Percentiles rank a stretch among this genome's conserved stretches.
Evolutionary conservation across 2,797 vertebrate species (phyloP).

Genomic region (Sebastes dallii): DNA sequence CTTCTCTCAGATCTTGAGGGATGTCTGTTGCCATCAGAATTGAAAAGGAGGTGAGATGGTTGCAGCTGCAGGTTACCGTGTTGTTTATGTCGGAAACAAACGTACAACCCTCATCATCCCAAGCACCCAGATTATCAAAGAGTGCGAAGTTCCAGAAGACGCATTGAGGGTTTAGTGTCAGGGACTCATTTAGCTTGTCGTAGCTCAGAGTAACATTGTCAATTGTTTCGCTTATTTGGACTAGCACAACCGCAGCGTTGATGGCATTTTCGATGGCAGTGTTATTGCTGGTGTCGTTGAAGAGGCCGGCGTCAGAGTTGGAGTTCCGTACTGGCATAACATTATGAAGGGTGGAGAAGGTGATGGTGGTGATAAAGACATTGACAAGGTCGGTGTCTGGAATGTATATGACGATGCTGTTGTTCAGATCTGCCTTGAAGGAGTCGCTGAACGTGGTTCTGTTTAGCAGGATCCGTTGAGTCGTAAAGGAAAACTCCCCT

Average conservation of each 20-base stretch:
- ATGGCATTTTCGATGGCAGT: conserved; percentile 42
- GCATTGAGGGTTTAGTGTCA: conserved; percentile 74
- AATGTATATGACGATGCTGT: conserved; percentile 75
- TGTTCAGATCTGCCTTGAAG: conserved; percentile 57
- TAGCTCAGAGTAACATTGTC: conserved; percentile 81
- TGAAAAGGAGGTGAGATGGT: conserved; percentile 91
- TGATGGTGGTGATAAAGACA: conserved; percentile 80
- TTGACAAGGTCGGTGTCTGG: neutral
- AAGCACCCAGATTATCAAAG: conserved; percentile 58
- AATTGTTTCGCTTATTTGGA: conserved; percentile 69
- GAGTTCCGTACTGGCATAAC: conserved; percentile 72
- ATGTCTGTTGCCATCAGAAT: conserved; percentile 87
- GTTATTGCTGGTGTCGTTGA: neutral
- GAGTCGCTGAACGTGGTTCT: conserved; percentile 48
- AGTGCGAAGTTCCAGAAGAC: conserved; percentile 91
- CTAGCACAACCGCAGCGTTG: conserved; percentile 83
- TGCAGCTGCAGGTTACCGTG: conserved; percentile 66
- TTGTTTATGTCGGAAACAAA: conserved; percentile 8
- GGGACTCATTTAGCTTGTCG: conserved; percentile 55
- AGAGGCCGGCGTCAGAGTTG: neutral
- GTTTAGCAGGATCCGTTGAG: conserved; percentile 68
- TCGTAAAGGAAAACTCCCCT: conserved; percentile 38
- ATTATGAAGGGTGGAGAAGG: conserved; percentile 78
- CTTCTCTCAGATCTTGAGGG: neutral
- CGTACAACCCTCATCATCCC: conserved; percentile 84